These are phyloP conservation scores for Silurus aristotelis DNA, from an alignment of 2,797 vertebrate species.

Conservation along the genomic window DNA sequence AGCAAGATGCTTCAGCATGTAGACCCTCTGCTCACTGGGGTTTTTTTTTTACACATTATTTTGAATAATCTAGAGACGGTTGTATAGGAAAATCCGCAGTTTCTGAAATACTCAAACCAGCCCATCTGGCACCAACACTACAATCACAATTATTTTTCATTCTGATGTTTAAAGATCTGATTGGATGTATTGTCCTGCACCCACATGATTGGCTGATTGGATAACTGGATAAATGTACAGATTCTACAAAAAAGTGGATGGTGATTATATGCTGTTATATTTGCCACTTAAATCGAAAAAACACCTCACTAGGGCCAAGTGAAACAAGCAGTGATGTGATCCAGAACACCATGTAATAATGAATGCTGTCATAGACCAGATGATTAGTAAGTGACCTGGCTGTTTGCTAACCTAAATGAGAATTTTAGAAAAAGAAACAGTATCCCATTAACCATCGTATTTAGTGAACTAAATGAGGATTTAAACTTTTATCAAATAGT, in stretches of 20 bases:
- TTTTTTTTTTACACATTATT: not conserved
- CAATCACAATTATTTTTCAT: not conserved
- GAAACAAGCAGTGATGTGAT: constrained; percentile 18
- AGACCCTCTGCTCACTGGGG: not conserved
- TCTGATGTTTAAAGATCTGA: not conserved
- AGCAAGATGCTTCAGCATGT: not conserved
- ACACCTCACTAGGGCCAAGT: constrained; percentile 10
- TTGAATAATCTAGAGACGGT: not conserved
- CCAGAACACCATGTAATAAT: not conserved
- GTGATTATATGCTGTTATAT: not conserved
- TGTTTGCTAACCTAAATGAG: constrained; percentile 34
- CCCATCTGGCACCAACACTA: not conserved
- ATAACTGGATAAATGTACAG: not conserved
- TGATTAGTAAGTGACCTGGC: constrained; percentile 13
- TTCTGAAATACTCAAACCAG: constrained; percentile 5
- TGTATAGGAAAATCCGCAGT: not conserved
- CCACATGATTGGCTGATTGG: not conserved
- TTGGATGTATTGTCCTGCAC: not conserved
- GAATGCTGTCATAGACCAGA: constrained; percentile 16
- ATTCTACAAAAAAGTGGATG: not conserved
- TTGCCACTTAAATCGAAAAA: not conserved
- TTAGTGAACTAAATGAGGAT: not conserved
- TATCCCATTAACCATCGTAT: not conserved
- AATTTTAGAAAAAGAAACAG: constrained; percentile 37
- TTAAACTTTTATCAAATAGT: constrained; percentile 58